phyloP scores from a whole-genome alignment of 2,797 vertebrate genomes.

The Lepilemur ruficaudatus region DNA sequence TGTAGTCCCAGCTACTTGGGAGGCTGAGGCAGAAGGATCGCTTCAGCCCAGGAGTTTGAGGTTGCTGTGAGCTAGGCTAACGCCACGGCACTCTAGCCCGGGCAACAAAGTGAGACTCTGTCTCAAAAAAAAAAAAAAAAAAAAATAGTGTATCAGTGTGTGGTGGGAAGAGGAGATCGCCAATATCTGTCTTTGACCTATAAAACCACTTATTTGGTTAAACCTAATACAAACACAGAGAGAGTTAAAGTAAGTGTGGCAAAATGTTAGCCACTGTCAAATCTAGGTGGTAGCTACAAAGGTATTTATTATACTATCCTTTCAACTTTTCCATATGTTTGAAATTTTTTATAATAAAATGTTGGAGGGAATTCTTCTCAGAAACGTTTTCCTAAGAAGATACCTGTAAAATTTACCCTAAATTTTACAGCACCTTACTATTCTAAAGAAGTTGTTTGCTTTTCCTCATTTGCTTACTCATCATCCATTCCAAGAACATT shows the following conservation, averaged over 20 bases:
- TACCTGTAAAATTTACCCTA: slow-evolving; percentile 6
- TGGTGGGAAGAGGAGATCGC: background rate
- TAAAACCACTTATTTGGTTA: slow-evolving; percentile 8
- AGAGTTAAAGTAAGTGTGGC: background rate
- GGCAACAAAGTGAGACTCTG: too few species aligned
- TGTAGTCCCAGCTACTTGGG: too few species aligned
- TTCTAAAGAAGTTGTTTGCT: background rate
- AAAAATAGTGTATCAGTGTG: background rate
- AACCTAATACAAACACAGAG: background rate
- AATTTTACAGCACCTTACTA: background rate
- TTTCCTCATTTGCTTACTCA: background rate
- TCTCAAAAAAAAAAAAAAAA: too few species aligned
- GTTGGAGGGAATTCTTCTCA: background rate
- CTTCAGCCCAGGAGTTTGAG: too few species aligned
- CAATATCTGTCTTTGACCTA: background rate
- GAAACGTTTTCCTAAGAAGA: slow-evolving; percentile 26
- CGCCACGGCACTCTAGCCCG: too few species aligned
- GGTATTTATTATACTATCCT: background rate
- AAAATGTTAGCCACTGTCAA: background rate
- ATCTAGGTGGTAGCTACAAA: background rate
- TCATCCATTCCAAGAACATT: background rate
- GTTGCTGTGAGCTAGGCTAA: too few species aligned
- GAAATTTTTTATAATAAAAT: background rate
- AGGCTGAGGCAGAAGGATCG: too few species aligned
- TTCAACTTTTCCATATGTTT: background rate